phyloP scores from a whole-genome alignment of 2,888 invertebrate genomes.

The Carpatolechia fugitivella region DNA sequence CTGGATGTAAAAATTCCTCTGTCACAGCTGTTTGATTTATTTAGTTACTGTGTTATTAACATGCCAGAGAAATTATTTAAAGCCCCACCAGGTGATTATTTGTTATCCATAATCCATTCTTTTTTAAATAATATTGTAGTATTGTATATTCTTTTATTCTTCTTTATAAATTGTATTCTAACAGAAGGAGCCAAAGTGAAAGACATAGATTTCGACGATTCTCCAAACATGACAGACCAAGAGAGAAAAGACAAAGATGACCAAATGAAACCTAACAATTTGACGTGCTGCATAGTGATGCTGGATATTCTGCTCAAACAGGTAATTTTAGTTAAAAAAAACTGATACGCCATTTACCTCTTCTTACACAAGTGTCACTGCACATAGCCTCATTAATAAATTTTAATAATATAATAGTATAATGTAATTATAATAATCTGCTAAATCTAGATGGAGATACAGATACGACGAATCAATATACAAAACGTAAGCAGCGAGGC shows the following conservation, averaged over 20 bases:
- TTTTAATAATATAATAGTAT: too few species aligned
- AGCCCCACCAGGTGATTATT: conserved; percentile 55
- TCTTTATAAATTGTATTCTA: too few species aligned
- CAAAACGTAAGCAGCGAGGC: conserved; percentile 70
- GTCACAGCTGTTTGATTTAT: conserved; percentile 91
- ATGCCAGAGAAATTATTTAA: conserved; percentile 66
- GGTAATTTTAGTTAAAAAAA: conserved; percentile 61
- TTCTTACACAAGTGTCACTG: too few species aligned
- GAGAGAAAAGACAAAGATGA: conserved; percentile 59
- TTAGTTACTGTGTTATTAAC: conserved; percentile 89
- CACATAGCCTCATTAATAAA: too few species aligned
- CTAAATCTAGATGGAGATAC: conserved; percentile 63
- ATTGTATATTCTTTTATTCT: too few species aligned
- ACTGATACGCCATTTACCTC: too few species aligned
- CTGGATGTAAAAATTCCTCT: conserved; percentile 94
- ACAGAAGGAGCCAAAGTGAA: conserved; percentile 46
- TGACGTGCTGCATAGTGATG: conserved; percentile 98
- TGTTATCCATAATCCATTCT: background rate
- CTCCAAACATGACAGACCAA: conserved; percentile 44
- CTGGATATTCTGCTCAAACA: conserved; percentile 96
- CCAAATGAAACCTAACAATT: conserved; percentile 85
- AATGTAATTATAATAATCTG: too few species aligned
- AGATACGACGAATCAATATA: conserved; percentile 61
- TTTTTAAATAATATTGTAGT: background rate
- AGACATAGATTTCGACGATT: conserved; percentile 40